Base-by-base conservation (phyloP, 2,113 vertebrate genomes). In the Hepsetus odoe region DNA sequence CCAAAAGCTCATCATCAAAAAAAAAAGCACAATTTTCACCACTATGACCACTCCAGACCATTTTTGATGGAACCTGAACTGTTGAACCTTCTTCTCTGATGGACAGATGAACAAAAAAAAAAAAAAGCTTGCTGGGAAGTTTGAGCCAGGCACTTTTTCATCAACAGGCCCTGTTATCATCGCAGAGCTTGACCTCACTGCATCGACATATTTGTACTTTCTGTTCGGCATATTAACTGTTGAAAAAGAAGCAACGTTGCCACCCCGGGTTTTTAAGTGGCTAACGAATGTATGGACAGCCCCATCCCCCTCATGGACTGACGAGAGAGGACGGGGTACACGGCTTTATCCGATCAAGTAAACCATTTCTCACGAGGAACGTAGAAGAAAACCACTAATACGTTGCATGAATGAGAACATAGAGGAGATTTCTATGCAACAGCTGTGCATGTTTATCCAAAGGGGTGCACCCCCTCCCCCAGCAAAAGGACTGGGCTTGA, bases 361-460 rank as follows among this genome's bases (percentile, higher is more conserved):
- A 82, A 75, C 72, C 40, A 82, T 85, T 80, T 85, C 77, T 82
- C 78, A 85, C 65, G 32, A 73, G 80, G 66, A 80, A 80, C 74
- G 64, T 81, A 72, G 79, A 82, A 82, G 81, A 82, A 80, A 82
- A 85, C 67, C 71, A 85, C 80, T 85, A 85, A 80, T 80, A 80
- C 72, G 81, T 85, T 85, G 84, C 84, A 85, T 85, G 84, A 83
- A 85, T 71, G 84, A 85, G 84, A 83, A 85, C 79, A 85, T 85
- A 85, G 81, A 83, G 80, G 77, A 77, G 84, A 85, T 85, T 85
- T 82, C 84, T 85, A 85, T 85, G 84, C 84, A 82, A 85, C 84
- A 85, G 66, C 74, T 80, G 84, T 85, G 84, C 84, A 85, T 85
- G 84, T 85, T 85, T 83, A 80, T 85, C 75, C 79, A 85, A 83